Conservation (phyloP, 1,140 invertebrate genomes). For the Protaetia brevitarsis region DNA sequence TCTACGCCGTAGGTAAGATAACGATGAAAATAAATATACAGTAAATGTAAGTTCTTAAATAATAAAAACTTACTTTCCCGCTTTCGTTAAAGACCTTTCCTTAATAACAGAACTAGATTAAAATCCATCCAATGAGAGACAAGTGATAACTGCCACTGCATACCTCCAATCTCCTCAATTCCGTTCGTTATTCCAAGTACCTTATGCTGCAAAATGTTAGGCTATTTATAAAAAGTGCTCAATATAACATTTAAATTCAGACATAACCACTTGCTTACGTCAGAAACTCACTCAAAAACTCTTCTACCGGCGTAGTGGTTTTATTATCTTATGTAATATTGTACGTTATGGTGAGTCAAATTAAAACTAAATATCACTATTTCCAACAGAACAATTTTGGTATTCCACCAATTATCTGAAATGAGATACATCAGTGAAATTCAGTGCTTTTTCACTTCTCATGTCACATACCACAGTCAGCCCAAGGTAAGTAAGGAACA, state of each 20-base stretch:
- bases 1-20: no score
- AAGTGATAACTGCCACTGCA: constrained; percentile 68
- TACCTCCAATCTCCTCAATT: constrained; percentile 62
- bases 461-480: constrained; percentile 57
- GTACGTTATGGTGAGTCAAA: constrained; percentile 1
- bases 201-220: no score
- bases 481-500: constrained; percentile 54
- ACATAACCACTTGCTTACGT: no score
- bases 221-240: constrained; percentile 44
- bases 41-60: no score
- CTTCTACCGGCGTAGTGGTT: constrained; percentile 57
- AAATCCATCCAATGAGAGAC: constrained; percentile 67
- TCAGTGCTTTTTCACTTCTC: no score
- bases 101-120: constrained; percentile 67
- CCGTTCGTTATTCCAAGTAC: constrained; percentile 57
- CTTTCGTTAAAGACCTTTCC: constrained; percentile 72
- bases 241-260: no score
- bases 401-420: constrained; percentile 60
- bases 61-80: constrained; percentile 69
- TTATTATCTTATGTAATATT: constrained; percentile 19
- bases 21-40: no score
- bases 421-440: constrained; percentile 28
- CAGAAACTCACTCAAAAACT: constrained; percentile 64
- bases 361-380: constrained; percentile 35
- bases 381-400: constrained; percentile 46